Conservation (phyloP, 2,888 invertebrate species). For the Ellobium chinense region DNA sequence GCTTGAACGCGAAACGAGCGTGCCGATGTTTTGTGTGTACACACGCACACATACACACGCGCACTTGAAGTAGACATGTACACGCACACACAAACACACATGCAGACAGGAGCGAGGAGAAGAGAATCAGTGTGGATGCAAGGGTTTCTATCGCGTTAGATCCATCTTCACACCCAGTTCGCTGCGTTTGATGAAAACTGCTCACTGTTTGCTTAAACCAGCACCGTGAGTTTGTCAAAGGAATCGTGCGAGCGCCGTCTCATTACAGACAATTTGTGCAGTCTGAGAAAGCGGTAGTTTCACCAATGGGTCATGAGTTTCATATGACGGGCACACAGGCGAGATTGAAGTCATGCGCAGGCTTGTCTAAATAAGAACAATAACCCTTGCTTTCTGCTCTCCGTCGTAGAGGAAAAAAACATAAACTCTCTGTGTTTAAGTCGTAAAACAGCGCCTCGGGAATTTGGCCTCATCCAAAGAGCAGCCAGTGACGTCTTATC, state of each 20-base stretch:
- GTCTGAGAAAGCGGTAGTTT: background rate
- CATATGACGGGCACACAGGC: background rate
- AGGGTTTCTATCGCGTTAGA: constrained; percentile 5
- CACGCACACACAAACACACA: no score
- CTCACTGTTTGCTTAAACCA: constrained; percentile 22
- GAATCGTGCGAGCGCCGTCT: background rate
- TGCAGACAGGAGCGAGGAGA: background rate
- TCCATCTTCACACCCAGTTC: background rate
- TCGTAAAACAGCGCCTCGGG: background rate
- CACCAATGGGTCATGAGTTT: background rate
- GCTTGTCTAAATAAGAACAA: constrained; percentile 25
- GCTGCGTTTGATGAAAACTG: background rate
- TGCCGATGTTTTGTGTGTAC: no score
- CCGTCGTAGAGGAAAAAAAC: no score
- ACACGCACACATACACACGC: no score
- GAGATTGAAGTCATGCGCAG: background rate
- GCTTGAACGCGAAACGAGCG: no score
- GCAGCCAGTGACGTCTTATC: background rate
- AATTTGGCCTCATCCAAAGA: background rate
- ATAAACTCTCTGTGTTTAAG: background rate
- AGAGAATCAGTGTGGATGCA: background rate
- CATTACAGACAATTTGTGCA: constrained; percentile 27
- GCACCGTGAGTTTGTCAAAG: constrained; percentile 4
- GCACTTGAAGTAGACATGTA: no score
- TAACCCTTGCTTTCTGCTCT: background rate